Evolutionary conservation across 2,888 invertebrate genomes (phyloP), one percentile per base, ranked within the genome.

Genomic region (Drosophila fungiperda): DNA sequence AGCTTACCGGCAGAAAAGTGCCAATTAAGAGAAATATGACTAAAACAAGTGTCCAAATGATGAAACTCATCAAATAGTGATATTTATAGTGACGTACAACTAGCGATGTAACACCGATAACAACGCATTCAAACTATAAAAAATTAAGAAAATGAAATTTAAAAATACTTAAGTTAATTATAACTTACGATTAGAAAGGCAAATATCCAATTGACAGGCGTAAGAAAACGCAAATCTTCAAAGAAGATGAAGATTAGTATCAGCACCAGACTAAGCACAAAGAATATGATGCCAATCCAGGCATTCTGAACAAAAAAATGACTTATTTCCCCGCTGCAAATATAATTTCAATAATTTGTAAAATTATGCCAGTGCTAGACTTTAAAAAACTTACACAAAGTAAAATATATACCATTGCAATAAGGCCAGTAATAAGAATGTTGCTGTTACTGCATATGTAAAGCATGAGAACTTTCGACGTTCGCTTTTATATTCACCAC

Each of bases 141-240:
- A 26, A n/a, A 48, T 23, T 2, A 8, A 42, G 7, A n/a, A 9
- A 29, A 1, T 15, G 17, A 23, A 26, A 17, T 1, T n/a, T 11
- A 33, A 32, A 15, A 3, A 11, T 6, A n/a, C 45, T 8, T 15
- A 11, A n/a, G 20, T 35, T 5, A n/a, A 26, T 15, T 4, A 17
- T 1, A 5, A 52, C 75, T 69, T 67, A 85, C 85, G 49, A 73
- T 78, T 23, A 78, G 1, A 5, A 85, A 32, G 0, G 76, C 68
- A 20, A 80, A 11, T n/a, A 84, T 23, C 80, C 82, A 85, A 59
- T 84, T 85, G 1, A 74, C 0, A 5, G 71, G 77, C 3, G 15
- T 40, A 5, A 60, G 20, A 17, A 82, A 84, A 3, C 87, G 84
- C 26, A 85, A 15, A n/a, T 45, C 52, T 20, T 85, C 85, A 35